phyloP scores from a whole-genome alignment of 2,888 invertebrate genomes.

The Pristionchus mayeri region DNA sequence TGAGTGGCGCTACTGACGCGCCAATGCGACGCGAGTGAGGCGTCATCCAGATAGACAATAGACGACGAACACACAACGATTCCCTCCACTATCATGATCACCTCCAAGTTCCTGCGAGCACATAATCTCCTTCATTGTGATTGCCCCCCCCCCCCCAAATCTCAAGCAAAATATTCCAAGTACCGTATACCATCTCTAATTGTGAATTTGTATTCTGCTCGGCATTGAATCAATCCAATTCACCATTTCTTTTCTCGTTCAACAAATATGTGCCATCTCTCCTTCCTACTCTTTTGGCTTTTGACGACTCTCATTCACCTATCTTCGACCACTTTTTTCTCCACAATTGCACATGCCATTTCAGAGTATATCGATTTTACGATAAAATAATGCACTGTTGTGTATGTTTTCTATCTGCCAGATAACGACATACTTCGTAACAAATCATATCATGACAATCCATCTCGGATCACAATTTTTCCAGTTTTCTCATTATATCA shows the following conservation, averaged over 20 bases:
- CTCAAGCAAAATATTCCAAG: too few species aligned
- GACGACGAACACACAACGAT: background rate
- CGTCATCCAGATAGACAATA: background rate
- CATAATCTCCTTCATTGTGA: too few species aligned
- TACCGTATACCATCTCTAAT: too few species aligned
- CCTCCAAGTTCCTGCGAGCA: too few species aligned
- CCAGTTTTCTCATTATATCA: too few species aligned
- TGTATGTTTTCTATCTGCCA: background rate
- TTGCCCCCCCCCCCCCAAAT: too few species aligned
- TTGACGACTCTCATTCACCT: background rate
- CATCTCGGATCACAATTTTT: too few species aligned
- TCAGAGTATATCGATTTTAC: slow-evolving; percentile 30
- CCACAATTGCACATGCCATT: background rate
- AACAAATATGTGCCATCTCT: too few species aligned
- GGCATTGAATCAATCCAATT: background rate
- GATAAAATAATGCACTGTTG: slow-evolving; percentile 39
- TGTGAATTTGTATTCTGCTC: too few species aligned
- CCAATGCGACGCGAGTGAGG: background rate
- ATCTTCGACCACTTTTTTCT: background rate
- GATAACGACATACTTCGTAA: too few species aligned
- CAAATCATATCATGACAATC: too few species aligned
- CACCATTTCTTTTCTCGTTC: background rate
- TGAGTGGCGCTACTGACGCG: background rate
- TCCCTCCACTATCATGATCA: background rate
- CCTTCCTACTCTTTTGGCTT: background rate